phyloP scores from a whole-genome alignment of 2,888 invertebrate species.

The Ramazzottius varieornatus region DNA sequence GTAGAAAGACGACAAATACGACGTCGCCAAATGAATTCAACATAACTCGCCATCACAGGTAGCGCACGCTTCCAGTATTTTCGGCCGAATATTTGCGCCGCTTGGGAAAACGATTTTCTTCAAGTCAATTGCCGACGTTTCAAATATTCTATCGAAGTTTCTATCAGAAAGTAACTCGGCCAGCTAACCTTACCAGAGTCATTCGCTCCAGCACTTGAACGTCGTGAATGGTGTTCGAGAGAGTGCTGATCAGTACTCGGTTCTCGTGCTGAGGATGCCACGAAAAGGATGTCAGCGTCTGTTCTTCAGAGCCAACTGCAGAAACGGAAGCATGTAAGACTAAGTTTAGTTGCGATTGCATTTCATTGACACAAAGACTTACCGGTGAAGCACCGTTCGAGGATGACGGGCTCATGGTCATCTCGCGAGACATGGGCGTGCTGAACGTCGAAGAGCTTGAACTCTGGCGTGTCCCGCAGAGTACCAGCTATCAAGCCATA shows the following conservation, averaged over 20 bases:
- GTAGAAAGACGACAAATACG: constrained; percentile 4
- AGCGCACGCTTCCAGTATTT: too few species aligned
- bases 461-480: not conserved
- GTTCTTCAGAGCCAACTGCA: not conserved
- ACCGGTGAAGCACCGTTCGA: constrained; percentile 10
- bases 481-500: not conserved
- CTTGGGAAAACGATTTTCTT: too few species aligned
- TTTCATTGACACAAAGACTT: constrained; percentile 1
- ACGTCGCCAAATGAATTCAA: not conserved
- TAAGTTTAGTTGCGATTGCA: not conserved
- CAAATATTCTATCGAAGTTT: too few species aligned
- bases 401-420: not conserved
- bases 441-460: not conserved
- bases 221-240: constrained; percentile 12
- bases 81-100: too few species aligned
- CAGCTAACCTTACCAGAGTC: constrained; percentile 5
- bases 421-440: not conserved
- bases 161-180: too few species aligned
- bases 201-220: constrained; percentile 5
- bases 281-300: constrained; percentile 40
- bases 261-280: constrained; percentile 67
- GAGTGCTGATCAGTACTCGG: constrained; percentile 39
- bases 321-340: not conserved
- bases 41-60: too few species aligned
- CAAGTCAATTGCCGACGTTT: too few species aligned